Percentiles rank a stretch among this genome's conserved stretches.
These are phyloP conservation scores for Clupea harengus DNA, from an alignment of 2,113 vertebrate species.

Conservation along the genomic window DNA sequence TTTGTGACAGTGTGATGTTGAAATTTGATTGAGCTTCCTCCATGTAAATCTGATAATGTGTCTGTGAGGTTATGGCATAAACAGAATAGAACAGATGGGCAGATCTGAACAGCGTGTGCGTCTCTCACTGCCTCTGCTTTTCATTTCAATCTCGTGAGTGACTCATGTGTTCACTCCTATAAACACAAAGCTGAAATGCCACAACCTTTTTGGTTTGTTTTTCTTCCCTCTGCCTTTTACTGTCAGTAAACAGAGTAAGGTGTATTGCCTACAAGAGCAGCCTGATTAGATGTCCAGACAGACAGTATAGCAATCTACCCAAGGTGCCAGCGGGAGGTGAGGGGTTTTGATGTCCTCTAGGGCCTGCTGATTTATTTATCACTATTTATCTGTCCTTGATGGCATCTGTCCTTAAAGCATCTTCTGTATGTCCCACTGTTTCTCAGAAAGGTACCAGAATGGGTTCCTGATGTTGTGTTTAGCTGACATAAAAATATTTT, in stretches of 20 bases:
- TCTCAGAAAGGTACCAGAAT: not conserved
- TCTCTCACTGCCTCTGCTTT: not conserved
- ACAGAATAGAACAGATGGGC: not conserved
- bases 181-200: slow-evolving; percentile 9
- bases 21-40: not conserved
- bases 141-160: not conserved
- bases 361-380: not conserved
- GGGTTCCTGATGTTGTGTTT: not conserved
- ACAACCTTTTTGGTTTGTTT: not conserved
- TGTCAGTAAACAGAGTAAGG: not conserved
- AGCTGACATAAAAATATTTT: not conserved
- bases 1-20: not conserved
- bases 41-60: not conserved
- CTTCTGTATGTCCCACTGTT: not conserved
- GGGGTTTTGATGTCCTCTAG: not conserved
- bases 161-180: not conserved
- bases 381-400: not conserved
- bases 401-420: not conserved
- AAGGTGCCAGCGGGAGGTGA: not conserved
- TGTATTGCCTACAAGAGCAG: not conserved
- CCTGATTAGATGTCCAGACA: not conserved
- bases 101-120: not conserved
- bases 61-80: not conserved
- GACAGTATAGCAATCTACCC: not conserved
- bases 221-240: not conserved